Evolutionary conservation across 2,888 invertebrate genomes (phyloP), one percentile per base, ranked within the genome.

Genomic region (Ernsta delagoae): DNA sequence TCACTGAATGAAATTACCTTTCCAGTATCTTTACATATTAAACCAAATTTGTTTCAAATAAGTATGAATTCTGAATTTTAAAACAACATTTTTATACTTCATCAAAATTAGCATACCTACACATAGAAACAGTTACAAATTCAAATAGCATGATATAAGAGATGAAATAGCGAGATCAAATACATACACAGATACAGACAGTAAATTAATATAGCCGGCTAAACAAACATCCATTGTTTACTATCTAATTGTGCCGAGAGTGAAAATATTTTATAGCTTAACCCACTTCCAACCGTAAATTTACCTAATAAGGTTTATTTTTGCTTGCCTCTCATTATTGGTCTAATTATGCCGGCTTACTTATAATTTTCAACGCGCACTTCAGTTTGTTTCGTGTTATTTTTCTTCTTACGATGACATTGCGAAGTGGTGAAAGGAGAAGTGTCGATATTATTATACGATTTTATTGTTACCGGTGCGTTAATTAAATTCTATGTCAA

Each of bases 161-260:
- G 59, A 60, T 61, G 54, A 31, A 56, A 66, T 54, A 53, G 8
- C 53, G 31, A 66, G 66, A 60, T 67, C 43, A 60, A 54, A 53
- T 45, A n/a, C n/a, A n/a, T n/a, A 54, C 12, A 34, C 60, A 67
- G 60, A 67, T 61, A 67, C 60, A 34, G 34, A 61, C 61, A 50
- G 61, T 67, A 53, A 61, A 67, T 61, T 41, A 45, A 34, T 61
- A 53, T 16, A 53, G 50, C 45, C 12, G 24, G 39, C 16, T 50
- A 61, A 61, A 62, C 66, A 66, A 43, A 67, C 56, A 31, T 54
- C 54, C 65, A 50, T 59, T 65, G 65, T 65, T 59, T 59, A 39
- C 50, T 50, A 41, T 65, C 41, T 56, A 12, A 67, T 72, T 74
- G 73, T 74, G 43, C 69, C 54, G 76, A 76, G 75, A 77, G 77